Conservation (phyloP, 2,113 vertebrate genomes). For the Daboia siamensis region DNA sequence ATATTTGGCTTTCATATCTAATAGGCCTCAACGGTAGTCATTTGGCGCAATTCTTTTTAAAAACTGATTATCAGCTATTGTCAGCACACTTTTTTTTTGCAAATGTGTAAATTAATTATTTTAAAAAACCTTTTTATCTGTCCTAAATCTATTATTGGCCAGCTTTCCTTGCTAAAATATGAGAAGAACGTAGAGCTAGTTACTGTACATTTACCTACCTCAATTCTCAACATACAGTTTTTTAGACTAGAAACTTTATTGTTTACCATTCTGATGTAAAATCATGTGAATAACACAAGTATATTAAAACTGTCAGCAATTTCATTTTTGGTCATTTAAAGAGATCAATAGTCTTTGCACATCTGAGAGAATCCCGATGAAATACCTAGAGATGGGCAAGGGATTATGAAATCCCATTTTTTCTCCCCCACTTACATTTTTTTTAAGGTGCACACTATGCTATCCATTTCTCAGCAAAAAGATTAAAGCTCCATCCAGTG, state of each 20-base stretch:
- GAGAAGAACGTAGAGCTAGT: neutral
- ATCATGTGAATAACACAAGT: neutral
- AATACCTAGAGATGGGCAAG: neutral
- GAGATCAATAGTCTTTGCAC: neutral
- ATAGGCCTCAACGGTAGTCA: neutral
- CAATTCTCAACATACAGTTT: neutral
- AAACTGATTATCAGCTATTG: neutral
- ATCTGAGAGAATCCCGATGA: neutral
- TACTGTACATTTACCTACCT: neutral
- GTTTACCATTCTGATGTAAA: neutral
- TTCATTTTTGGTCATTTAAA: neutral
- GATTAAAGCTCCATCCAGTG: slow-evolving; percentile 51
- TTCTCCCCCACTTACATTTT: neutral
- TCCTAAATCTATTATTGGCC: neutral
- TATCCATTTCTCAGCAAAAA: neutral
- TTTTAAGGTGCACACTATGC: neutral
- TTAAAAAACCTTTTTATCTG: neutral
- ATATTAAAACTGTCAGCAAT: neutral
- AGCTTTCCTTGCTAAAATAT: neutral
- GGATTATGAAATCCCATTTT: neutral
- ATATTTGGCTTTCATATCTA: neutral
- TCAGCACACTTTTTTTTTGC: neutral
- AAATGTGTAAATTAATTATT: neutral
- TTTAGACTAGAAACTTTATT: neutral
- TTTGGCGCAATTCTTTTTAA: neutral